Evolutionary conservation across 1,140 invertebrate genomes (phyloP).

Genomic region (Eriocheir sinensis): DNA sequence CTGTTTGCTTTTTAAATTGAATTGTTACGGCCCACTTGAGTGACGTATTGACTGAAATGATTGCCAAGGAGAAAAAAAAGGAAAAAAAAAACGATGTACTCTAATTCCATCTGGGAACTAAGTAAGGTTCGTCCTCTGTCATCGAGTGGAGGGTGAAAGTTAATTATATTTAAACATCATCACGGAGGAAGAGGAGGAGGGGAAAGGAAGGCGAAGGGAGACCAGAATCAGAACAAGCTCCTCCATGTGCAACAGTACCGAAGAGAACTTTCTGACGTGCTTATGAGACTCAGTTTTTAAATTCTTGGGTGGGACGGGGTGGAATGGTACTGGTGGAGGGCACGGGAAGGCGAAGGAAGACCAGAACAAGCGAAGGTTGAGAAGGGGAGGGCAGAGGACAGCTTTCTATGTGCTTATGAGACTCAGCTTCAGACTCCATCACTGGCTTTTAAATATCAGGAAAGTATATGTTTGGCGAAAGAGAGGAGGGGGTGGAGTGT

Average conservation of each 20-base stretch:
- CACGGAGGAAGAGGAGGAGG: slow-evolving; percentile 33
- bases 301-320: background rate
- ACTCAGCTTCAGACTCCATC: too few species aligned
- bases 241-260: background rate
- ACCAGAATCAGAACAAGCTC: background rate
- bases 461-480: too few species aligned
- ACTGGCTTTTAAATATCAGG: background rate
- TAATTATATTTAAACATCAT: slow-evolving; percentile 71
- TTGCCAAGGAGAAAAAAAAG: slow-evolving; percentile 54
- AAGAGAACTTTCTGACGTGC: background rate
- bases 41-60: slow-evolving; percentile 62
- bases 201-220: background rate
- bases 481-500: background rate
- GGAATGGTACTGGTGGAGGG: background rate
- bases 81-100: background rate
- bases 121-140: background rate
- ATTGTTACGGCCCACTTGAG: slow-evolving; percentile 67
- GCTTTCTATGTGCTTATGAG: background rate
- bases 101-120: slow-evolving; percentile 4
- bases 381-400: background rate
- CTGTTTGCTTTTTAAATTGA: slow-evolving; percentile 75
- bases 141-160: slow-evolving; percentile 35
- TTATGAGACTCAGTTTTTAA: too few species aligned
- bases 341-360: slow-evolving; percentile 6
- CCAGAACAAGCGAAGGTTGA: background rate